Base-by-base conservation (phyloP, 2,797 vertebrate species). In the Onychomys leucogaster region DNA sequence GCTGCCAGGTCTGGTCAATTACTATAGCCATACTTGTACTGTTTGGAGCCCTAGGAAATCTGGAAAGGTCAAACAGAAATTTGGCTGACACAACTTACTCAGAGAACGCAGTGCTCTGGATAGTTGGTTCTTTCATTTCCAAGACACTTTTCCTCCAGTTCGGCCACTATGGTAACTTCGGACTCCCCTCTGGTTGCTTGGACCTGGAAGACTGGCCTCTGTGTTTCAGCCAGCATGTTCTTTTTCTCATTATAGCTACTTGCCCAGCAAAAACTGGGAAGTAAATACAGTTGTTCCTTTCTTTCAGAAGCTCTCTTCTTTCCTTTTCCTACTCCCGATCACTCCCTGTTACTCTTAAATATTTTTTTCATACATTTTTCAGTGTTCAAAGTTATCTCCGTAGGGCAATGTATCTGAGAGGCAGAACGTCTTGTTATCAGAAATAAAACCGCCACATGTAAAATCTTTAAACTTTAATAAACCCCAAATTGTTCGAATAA, bases 401-500 rank as follows among this genome's bases (percentile, higher is more conserved):
- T 23, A 77, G 29, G 82, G 8, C 65, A 37, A 34, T 78, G 49
- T 57, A 23, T 76, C n/a, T 55, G 19, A 43, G 29, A 63, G 16
- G 21, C 73, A 14, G 32, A 90, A 41, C 23, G 52, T 78, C 19
- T 52, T 11, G 12, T 75, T 80, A 78, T 9, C 32, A 93, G 23
- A 65, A 85, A 43, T 4, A 84, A 41, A 75, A 86, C 71, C n/a
- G 63, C n/a, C 8, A 37, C 14, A 37, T n/a, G 37, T 63, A 86
- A 75, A 17, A 63, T 73, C n/a, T 5, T 32, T 71, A 57, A 55
- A 75, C 63, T 93, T 90, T 80, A 73, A 75, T 63, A 93, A 81
- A 57, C 43, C 17, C n/a, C 43, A 76, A 75, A 37, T n/a, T 61
- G 34, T n/a, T 55, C 93, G 63, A 85, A 95, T 92, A 81, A 89